These are phyloP conservation scores for Pentalonia nigronervosa DNA, from an alignment of 1,140 invertebrate genomes.

Conservation along the genomic window DNA sequence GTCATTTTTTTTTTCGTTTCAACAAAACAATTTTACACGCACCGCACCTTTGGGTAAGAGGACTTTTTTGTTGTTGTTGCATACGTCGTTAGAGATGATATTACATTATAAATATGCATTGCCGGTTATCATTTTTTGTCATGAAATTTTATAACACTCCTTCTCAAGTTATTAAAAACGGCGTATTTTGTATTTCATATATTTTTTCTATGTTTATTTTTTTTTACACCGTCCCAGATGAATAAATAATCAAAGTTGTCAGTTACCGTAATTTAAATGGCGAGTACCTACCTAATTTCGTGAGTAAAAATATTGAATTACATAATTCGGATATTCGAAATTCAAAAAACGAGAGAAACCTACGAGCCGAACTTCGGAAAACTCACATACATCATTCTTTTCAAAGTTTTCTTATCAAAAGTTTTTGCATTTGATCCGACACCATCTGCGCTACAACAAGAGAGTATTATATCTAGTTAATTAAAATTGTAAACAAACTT, in stretches of 20 bases:
- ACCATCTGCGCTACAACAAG: background rate
- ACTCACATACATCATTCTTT: slow-evolving; percentile 31
- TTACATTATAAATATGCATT: background rate
- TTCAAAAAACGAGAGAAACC: slow-evolving; percentile 11
- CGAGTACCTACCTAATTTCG: background rate
- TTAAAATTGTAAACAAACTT: slow-evolving; percentile 14
- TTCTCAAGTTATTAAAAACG: background rate
- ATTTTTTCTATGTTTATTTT: background rate
- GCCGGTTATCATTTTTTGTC: background rate
- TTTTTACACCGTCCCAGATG: background rate
- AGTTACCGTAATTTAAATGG: background rate
- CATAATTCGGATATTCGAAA: background rate
- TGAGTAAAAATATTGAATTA: background rate
- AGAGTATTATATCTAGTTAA: slow-evolving; percentile 32
- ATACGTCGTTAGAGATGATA: background rate
- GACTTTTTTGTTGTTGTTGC: background rate
- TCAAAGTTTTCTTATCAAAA: slow-evolving; percentile 53
- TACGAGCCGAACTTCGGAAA: background rate
- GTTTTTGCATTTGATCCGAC: slow-evolving; percentile 49
- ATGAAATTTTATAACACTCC: background rate
- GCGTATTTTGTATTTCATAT: background rate
- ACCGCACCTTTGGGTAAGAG: background rate
- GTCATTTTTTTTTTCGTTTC: background rate
- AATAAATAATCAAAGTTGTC: background rate
- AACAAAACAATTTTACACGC: background rate